phyloP scores from a whole-genome alignment of 1,140 invertebrate species.

The Cryptotermes secundus region DNA sequence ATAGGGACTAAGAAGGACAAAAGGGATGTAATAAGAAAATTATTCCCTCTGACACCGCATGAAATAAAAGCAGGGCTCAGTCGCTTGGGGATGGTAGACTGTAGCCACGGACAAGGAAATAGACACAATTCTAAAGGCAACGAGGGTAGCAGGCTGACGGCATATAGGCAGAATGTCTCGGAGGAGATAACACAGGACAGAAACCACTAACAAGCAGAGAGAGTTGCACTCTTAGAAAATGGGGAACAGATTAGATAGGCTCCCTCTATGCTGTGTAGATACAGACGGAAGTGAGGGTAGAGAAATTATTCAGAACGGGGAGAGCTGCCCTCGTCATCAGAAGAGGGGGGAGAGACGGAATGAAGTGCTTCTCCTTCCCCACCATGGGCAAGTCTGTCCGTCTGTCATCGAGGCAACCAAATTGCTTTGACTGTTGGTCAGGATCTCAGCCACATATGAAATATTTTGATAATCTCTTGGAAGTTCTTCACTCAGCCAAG shows the following conservation, averaged over 20 bases:
- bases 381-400: neutral
- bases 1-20: no score
- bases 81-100: neutral
- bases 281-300: neutral
- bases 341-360: neutral
- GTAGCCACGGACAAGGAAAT: neutral
- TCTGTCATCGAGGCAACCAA: neutral
- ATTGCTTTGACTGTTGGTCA: no score
- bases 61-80: neutral
- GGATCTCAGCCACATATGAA: no score
- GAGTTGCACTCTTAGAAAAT: neutral
- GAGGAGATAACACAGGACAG: neutral
- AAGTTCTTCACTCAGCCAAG: neutral
- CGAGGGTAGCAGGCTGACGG: neutral
- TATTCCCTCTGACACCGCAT: neutral
- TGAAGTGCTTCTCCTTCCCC: neutral
- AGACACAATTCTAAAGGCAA: neutral
- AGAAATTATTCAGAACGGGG: neutral
- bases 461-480: no score
- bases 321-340: neutral
- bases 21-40: no score
- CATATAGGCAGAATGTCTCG: neutral
- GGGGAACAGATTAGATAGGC: slow-evolving; percentile 2
- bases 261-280: neutral
- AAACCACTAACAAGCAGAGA: slow-evolving; percentile 3